Evolutionary conservation across 2,888 invertebrate species (phyloP).

Genomic region (Cosmorhoe ocellata): DNA sequence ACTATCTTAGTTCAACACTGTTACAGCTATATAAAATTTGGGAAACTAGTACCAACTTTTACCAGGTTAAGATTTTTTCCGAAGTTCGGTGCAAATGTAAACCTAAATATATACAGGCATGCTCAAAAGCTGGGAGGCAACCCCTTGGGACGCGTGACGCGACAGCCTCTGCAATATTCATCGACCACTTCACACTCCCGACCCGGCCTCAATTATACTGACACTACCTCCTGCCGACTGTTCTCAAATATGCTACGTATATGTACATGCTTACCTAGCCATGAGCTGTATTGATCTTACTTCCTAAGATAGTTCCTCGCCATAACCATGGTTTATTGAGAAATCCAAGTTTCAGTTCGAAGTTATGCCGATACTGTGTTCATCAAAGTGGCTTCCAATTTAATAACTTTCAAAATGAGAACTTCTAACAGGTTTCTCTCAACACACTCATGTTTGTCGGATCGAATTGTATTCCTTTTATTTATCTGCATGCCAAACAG

Average conservation of each 20-base stretch:
- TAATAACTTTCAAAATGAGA: too few species aligned
- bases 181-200: slow-evolving; percentile 61
- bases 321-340: not conserved
- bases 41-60: not conserved
- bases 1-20: not conserved
- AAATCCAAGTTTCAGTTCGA: not conserved
- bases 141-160: slow-evolving; percentile 48
- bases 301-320: not conserved
- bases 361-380: too few species aligned
- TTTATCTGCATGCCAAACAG: not conserved
- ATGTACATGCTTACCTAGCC: not conserved
- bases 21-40: too few species aligned
- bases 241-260: slow-evolving; percentile 32
- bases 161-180: slow-evolving; percentile 73
- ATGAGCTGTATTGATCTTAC: slow-evolving; percentile 4
- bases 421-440: too few species aligned
- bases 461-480: too few species aligned
- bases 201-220: slow-evolving; percentile 51
- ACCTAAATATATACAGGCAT: slow-evolving; percentile 21
- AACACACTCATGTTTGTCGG: too few species aligned
- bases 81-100: slow-evolving; percentile 7
- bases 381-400: too few species aligned
- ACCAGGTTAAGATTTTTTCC: not conserved
- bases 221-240: slow-evolving; percentile 32
- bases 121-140: slow-evolving; percentile 24